Percentiles rank a stretch among this genome's conserved stretches.
These are phyloP conservation scores for Orcinus orca DNA, from an alignment of 2,113 vertebrate species.

Conservation along the genomic window DNA sequence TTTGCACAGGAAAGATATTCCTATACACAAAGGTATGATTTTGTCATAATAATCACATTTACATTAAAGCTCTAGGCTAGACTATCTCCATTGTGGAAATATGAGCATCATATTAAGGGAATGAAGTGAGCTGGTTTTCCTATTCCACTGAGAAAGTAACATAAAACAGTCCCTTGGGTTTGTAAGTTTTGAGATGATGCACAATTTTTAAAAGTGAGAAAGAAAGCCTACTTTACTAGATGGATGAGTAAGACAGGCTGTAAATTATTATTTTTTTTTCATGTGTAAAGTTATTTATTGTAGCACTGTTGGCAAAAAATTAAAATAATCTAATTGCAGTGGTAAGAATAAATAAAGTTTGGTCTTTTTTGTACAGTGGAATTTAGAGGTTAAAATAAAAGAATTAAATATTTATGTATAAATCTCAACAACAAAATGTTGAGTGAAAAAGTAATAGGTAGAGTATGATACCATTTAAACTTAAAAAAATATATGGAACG, in stretches of 20 bases:
- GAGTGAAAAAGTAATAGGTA: not conserved
- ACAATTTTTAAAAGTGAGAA: not conserved
- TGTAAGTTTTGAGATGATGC: conserved; percentile 1
- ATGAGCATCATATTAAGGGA: not conserved
- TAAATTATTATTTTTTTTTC: too few relatives aligned
- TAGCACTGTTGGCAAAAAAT: not conserved
- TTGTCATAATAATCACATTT: not conserved
- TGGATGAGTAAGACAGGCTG: not conserved
- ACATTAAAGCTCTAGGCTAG: not conserved
- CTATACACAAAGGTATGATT: not conserved
- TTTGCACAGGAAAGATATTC: not conserved
- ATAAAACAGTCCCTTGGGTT: not conserved
- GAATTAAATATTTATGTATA: not conserved
- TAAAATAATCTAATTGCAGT: not conserved
- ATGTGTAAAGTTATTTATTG: not conserved
- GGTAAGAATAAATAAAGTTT: not conserved
- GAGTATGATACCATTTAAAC: not conserved
- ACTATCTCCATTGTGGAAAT: not conserved
- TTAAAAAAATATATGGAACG: too few relatives aligned
- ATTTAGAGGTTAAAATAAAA: not conserved
- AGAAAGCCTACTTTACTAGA: not conserved
- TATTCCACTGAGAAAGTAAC: not conserved
- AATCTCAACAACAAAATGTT: not conserved
- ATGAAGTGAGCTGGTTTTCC: not conserved
- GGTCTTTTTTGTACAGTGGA: not conserved